phyloP scores from a whole-genome alignment of 2,888 invertebrate species.

The Camptogramma bilineatum region DNA sequence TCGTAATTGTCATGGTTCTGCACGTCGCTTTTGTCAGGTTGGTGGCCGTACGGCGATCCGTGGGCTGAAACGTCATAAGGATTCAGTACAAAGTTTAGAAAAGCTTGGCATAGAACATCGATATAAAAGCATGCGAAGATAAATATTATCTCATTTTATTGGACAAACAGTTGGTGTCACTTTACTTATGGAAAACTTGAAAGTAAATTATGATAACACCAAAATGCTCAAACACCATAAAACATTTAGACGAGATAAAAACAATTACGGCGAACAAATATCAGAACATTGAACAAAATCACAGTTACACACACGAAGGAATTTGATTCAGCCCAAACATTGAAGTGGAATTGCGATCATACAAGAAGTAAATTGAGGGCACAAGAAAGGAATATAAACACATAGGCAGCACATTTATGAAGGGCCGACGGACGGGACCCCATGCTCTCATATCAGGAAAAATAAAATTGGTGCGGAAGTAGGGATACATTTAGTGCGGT shows the following conservation, averaged over 20 bases:
- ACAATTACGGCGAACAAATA: slow-evolving; percentile 29
- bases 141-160: slow-evolving; percentile 18
- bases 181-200: slow-evolving; percentile 8
- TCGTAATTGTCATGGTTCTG: slow-evolving; percentile 85
- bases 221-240: slow-evolving; percentile 22
- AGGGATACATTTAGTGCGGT: slow-evolving; percentile 79
- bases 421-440: slow-evolving; percentile 56
- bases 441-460: slow-evolving; percentile 67
- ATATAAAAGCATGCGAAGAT: slow-evolving; percentile 39
- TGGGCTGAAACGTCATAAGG: slow-evolving; percentile 61
- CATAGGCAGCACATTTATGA: slow-evolving; percentile 53
- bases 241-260: slow-evolving; percentile 23
- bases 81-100: slow-evolving; percentile 13
- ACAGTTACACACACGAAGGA: slow-evolving; percentile 32
- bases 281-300: slow-evolving; percentile 28
- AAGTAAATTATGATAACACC: slow-evolving; percentile 11
- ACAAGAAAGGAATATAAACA: slow-evolving; percentile 47
- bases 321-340: slow-evolving; percentile 36
- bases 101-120: slow-evolving; percentile 26
- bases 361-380: slow-evolving; percentile 22
- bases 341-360: slow-evolving; percentile 29
- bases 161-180: slow-evolving; percentile 16
- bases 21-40: slow-evolving; percentile 52
- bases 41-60: slow-evolving; percentile 57
- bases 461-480: slow-evolving; percentile 68